These are phyloP conservation scores for Mythimna pallens DNA, from an alignment of 2,888 invertebrate genomes.

Conservation along the genomic window DNA sequence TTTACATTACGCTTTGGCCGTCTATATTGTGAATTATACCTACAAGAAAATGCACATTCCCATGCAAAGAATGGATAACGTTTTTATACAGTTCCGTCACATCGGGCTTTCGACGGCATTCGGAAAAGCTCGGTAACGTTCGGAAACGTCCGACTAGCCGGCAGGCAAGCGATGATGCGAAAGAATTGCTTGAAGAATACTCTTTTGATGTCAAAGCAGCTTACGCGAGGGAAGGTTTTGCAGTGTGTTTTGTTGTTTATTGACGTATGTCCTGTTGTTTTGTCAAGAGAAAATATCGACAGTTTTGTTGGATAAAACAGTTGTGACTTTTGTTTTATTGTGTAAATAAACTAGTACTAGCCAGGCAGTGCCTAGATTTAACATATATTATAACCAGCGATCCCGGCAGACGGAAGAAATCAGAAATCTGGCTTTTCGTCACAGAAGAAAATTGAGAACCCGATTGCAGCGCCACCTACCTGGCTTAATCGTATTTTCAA, in stretches of 20 bases:
- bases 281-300: not conserved
- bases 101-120: constrained; percentile 11
- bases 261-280: constrained; percentile 19
- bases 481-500: no score
- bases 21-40: not conserved
- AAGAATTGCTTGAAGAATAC: constrained; percentile 51
- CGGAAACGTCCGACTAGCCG: constrained; percentile 27
- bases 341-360: no score
- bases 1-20: not conserved
- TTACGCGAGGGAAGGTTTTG: constrained; percentile 22
- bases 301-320: not conserved
- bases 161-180: constrained; percentile 39
- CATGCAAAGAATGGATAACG: no score
- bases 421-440: no score
- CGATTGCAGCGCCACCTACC: no score
- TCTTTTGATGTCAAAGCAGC: constrained; percentile 59
- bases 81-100: not conserved
- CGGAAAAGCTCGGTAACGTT: constrained; percentile 27
- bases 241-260: constrained; percentile 34
- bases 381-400: no score
- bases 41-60: not conserved
- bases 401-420: no score
- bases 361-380: not conserved
- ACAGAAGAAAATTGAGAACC: no score
- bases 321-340: not conserved